Evolutionary conservation across 2,888 invertebrate genomes (phyloP).

Genomic region (Macrophya annulata): DNA sequence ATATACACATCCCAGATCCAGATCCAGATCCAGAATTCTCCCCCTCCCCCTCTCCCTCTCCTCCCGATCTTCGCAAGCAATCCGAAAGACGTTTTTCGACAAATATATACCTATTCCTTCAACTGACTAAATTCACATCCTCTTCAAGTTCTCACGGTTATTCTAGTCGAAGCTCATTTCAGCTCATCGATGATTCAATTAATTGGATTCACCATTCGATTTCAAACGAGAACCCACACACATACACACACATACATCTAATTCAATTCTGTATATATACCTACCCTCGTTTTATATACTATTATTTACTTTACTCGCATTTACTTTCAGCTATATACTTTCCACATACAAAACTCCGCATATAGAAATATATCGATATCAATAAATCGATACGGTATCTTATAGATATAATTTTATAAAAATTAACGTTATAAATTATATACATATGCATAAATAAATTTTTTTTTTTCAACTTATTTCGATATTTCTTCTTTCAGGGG

Average conservation of each 20-base stretch:
- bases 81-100: neutral
- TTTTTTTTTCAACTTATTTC: no score
- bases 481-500: neutral
- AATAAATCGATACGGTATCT: neutral
- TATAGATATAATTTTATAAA: neutral
- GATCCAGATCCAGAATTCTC: no score
- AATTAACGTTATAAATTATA: no score
- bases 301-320: neutral
- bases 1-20: neutral
- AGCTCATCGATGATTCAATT: conserved; percentile 25
- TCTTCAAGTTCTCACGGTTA: neutral
- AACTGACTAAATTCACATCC: conserved; percentile 24
- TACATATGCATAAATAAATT: no score
- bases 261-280: no score
- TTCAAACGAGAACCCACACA: conserved; percentile 2
- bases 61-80: neutral
- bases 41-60: neutral
- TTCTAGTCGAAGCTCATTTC: conserved; percentile 42
- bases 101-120: neutral
- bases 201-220: conserved; percentile 18
- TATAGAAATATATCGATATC: neutral
- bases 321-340: neutral
- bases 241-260: neutral
- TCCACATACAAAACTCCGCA: neutral
- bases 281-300: no score